Evolutionary conservation across 2,797 vertebrate genomes (phyloP).

Genomic region (Choloepus didactylus): DNA sequence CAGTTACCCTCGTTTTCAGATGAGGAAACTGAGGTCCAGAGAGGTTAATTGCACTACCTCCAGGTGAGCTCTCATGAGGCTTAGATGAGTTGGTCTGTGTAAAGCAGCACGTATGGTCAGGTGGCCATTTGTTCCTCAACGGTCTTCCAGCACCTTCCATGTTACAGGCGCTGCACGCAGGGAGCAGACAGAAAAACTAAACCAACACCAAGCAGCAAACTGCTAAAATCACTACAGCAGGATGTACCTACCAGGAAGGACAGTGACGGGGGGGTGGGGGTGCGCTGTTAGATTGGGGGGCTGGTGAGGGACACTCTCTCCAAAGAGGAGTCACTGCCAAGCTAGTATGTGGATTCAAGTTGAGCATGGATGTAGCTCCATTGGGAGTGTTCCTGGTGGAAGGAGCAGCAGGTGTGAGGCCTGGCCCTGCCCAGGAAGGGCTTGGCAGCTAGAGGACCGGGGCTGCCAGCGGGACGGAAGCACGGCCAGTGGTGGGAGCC

Average conservation of each 20-base stretch:
- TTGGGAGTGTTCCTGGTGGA: not conserved
- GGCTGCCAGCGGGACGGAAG: not conserved
- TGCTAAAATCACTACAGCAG: rapidly evolving
- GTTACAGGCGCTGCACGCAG: not conserved
- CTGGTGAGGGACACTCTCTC: not conserved
- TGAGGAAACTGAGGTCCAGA: too few relatives aligned
- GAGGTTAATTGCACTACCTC: not conserved
- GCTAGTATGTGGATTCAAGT: not conserved
- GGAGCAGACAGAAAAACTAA: not conserved
- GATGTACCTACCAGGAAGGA: not conserved
- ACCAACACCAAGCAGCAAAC: not conserved
- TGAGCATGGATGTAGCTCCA: not conserved
- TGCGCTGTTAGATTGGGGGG: too few relatives aligned
- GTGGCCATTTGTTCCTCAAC: rapidly evolving
- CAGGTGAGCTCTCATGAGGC: too few relatives aligned
- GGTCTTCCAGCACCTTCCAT: rapidly evolving
- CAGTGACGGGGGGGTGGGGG: too few relatives aligned
- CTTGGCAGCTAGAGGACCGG: not conserved
- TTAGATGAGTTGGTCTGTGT: not conserved
- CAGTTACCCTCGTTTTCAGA: too few relatives aligned
- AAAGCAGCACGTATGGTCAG: not conserved
- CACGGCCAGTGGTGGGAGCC: rapidly evolving
- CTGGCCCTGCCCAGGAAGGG: not conserved
- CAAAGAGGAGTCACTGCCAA: too few relatives aligned
- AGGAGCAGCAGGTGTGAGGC: not conserved